Conservation (phyloP, 2,888 invertebrate species). For the Tenthredo mesomela region DNA sequence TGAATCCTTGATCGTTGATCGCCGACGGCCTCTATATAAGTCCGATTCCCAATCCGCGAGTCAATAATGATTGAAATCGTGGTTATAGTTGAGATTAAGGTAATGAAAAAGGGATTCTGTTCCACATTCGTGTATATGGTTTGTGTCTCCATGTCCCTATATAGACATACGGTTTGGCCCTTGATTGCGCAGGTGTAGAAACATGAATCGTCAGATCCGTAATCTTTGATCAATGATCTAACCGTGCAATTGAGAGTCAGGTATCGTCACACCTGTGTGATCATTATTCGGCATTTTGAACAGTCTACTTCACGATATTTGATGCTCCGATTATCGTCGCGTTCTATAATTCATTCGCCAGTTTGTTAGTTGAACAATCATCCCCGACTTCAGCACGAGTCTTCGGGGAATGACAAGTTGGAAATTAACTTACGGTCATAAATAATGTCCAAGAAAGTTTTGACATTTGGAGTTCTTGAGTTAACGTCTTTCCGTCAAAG, state of each 20-base stretch:
- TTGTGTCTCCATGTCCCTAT: background rate
- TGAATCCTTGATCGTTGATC: background rate
- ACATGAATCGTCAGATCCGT: constrained; percentile 28
- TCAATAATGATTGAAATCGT: background rate
- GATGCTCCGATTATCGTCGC: background rate
- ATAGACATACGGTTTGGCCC: background rate
- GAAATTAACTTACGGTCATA: constrained; percentile 37
- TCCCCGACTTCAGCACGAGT: background rate
- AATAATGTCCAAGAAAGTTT: constrained; percentile 9
- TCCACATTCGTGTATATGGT: background rate
- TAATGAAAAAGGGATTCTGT: background rate
- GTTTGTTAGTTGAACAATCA: background rate
- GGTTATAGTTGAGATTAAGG: background rate
- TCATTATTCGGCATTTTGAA: constrained; percentile 9
- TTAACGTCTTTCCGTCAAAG: constrained; percentile 43
- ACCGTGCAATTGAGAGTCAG: background rate
- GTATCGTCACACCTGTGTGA: constrained; percentile 15
- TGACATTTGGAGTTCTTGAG: constrained; percentile 35
- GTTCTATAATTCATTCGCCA: background rate
- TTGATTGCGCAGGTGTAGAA: constrained; percentile 26
- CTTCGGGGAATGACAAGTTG: background rate
- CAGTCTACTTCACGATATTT: background rate
- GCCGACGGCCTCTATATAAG: background rate
- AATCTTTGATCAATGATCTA: constrained; percentile 15
- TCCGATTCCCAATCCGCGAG: background rate